Base-by-base conservation (phyloP, 2,113 vertebrate genomes). In the Hymenochirus boettgeri region DNA sequence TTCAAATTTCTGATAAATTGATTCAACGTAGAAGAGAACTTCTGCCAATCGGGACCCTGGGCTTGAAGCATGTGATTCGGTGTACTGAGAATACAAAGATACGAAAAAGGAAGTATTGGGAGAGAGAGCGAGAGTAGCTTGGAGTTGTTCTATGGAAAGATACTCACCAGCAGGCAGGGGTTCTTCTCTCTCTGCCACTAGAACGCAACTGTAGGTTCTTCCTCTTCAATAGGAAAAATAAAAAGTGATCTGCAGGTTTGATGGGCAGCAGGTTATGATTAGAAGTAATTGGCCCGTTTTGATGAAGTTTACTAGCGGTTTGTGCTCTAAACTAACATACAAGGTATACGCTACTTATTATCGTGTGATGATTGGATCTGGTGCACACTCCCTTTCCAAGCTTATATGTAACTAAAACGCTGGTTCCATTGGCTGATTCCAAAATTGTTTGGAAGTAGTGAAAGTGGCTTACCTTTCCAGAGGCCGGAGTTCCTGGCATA, bases 11-110 rank as follows among this genome's bases (percentile, higher is more conserved):
- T 79, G 81, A 65, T 83, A 87, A 65, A 87, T 83, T 54, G 77
- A 83, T 63, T 87, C 82, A n/a, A 88, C 77, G 2, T 87, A 87
- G 29, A 72, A 70, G 58, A 87, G 79, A 9, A 88, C 86, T 67
- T 80, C 75, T 87, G 85, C 85, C 86, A 88, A 75, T 88, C 82
- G 3, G 86, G 85, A 23, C 85, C 84, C 1, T 73, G 74, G 0
- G 58, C 35, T 60, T 81, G 81, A 61, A 87, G 79, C 80, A 88
- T 84, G 71, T 87, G 81, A 39, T 83, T 84, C 47, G 69, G 72
- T 0, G 80, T 80, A n/a, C 86, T 88, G 73, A 18, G 19, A 58
- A n/a, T n/a, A 25, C 19, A 48, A 15, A 24, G 17, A 24, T 17
- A 65, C 2, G 21, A 13, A 42, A 15, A 19, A 7, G 39, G 39